Base-by-base conservation (phyloP, 2,888 invertebrate genomes). In the Diaprepes abbreviatus region DNA sequence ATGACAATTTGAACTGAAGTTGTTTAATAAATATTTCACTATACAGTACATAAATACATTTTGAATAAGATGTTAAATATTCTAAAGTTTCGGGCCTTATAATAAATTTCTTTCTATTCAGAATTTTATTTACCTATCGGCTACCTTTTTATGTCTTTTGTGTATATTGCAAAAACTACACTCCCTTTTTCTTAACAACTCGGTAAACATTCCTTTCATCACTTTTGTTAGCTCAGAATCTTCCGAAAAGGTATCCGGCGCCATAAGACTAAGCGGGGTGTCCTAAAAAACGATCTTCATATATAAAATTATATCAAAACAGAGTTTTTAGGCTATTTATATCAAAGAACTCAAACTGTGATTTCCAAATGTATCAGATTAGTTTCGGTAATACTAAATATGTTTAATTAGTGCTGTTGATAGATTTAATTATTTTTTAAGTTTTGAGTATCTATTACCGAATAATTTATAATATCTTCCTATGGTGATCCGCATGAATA, bases 261-360 rank as follows among this genome's bases (percentile, higher is more conserved):
- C 70, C 70, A 66, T 38, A 40, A 57, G 55, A 55, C 66, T 17
- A 66, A 17, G 66, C 58, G 63, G 70, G 70, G 70, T 66, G 70
- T 63, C 66, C 52, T 31, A 40, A 70, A 63, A 43, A 40, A 43
- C 28, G 24, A 57, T 43, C 63, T 10, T 57, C 14, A 14, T 12
- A 17, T 24, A 66, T 57, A 66, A 70, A 70, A 70, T 70, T 70
- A 70, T 66, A 57, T 70, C 70, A 45, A 62, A 62, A 62, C 57
- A 31, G 31, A 60, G 40, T 33, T 45, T 66, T 62, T 62, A 35
- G 40, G 38, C 66, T 62, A 70, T 70, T 70, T 52, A 40, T 70
- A 59, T 48, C 17, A 19, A n/a, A 43, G 70, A 17, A n/a, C 45
- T 65, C 70, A 70, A 45, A 70, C 70, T 70, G 70, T 52, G 70